Conservation (phyloP, 1,140 invertebrate genomes). For the Cotesia typhae region DNA sequence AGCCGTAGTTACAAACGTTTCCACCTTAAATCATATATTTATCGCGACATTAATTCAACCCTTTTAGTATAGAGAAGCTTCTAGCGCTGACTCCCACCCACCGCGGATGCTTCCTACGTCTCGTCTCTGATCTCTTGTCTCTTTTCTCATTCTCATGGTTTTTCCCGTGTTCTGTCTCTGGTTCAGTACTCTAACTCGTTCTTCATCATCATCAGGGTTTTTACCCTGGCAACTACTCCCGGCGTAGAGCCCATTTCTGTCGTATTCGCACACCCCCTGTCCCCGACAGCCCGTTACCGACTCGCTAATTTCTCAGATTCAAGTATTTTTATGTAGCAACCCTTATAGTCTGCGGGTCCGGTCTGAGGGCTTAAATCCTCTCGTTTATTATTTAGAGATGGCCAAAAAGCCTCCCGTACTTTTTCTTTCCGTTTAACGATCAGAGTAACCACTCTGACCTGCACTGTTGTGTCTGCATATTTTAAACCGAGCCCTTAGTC, state of each 20-base stretch:
- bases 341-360: conserved; percentile 42
- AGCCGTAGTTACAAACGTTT: conserved; percentile 65
- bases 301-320: conserved; percentile 68
- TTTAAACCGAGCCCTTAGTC: neutral
- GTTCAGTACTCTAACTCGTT: no score
- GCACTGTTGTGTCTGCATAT: conserved; percentile 1
- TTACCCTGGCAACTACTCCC: no score
- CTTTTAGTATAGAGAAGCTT: conserved; percentile 58
- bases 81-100: conserved; percentile 43
- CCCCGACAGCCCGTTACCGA: conserved; percentile 52
- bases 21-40: conserved; percentile 69
- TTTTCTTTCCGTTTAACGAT: conserved; percentile 32
- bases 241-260: neutral
- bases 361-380: conserved; percentile 56
- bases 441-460: neutral
- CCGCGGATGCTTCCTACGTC: conserved; percentile 34
- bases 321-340: conserved; percentile 65
- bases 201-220: no score
- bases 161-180: no score
- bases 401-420: conserved; percentile 34
- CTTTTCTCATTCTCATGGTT: conserved; percentile 22
- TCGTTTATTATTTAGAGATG: conserved; percentile 67
- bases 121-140: conserved; percentile 34
- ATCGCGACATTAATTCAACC: conserved; percentile 69
- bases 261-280: conserved; percentile 30